Conservation (phyloP, 2,888 invertebrate species). For the Ornithoptera priamus region DNA sequence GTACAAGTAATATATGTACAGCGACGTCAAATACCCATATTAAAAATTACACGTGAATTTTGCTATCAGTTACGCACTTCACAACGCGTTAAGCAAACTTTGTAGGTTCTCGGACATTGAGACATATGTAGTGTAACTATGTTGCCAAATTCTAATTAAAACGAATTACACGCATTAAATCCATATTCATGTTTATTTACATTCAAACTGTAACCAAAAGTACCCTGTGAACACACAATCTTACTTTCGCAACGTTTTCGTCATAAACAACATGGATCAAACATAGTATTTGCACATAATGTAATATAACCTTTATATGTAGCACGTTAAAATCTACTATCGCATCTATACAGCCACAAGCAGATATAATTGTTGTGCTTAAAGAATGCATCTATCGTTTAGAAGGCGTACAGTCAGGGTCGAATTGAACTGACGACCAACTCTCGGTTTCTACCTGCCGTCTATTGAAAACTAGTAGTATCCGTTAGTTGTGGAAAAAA, state of each 20-base stretch:
- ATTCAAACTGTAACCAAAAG: slow-evolving; percentile 7
- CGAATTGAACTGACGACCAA: slow-evolving; percentile 40
- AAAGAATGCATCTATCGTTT: slow-evolving; percentile 26
- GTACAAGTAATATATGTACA: too few species aligned
- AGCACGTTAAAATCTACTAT: slow-evolving; percentile 16
- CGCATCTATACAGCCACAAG: slow-evolving; percentile 7
- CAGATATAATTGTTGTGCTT: slow-evolving; percentile 17
- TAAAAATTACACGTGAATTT: not conserved
- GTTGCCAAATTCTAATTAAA: slow-evolving; percentile 26
- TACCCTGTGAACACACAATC: slow-evolving; percentile 17
- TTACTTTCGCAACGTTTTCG: slow-evolving; percentile 21
- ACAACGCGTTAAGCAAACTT: slow-evolving; percentile 21
- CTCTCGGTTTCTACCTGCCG: slow-evolving; percentile 54
- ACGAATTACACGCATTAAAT: slow-evolving; percentile 25
- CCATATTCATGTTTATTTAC: slow-evolving; percentile 16
- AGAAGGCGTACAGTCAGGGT: slow-evolving; percentile 48
- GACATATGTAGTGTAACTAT: slow-evolving; percentile 4
- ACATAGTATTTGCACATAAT: not conserved
- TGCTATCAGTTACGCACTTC: slow-evolving; percentile 16
- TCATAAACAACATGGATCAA: slow-evolving; percentile 9
- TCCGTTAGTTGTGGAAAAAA: slow-evolving; percentile 9
- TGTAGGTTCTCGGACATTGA: slow-evolving; percentile 13
- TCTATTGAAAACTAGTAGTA: slow-evolving; percentile 32
- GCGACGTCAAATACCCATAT: too few species aligned
- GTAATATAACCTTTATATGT: slow-evolving; percentile 8